Evolutionary conservation across 2,113 vertebrate species (phyloP).

Genomic region (Laticauda laticaudata): DNA sequence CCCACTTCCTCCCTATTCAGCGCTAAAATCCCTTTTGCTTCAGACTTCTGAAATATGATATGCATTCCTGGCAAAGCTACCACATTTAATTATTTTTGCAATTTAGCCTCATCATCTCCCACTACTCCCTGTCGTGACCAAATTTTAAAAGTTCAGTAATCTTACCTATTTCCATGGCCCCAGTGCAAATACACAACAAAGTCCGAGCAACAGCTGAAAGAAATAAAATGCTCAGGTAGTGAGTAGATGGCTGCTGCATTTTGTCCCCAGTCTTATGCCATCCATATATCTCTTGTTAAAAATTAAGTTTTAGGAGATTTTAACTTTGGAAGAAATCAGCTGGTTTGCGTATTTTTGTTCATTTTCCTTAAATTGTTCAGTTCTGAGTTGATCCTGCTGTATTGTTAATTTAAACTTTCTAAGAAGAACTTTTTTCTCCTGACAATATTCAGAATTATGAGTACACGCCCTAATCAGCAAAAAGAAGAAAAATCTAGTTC

Average conservation of each 20-base stretch:
- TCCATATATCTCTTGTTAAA: constrained; percentile 35
- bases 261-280: constrained; percentile 29
- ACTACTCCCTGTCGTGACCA: background rate
- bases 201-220: constrained; percentile 49
- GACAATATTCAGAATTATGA: background rate
- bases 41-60: constrained; percentile 7
- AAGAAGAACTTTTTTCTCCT: constrained; percentile 27
- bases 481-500: background rate
- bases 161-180: constrained; percentile 52
- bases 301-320: constrained; percentile 43
- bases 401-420: constrained; percentile 26
- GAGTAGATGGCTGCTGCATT: constrained; percentile 40
- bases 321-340: constrained; percentile 46
- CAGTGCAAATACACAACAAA: constrained; percentile 30
- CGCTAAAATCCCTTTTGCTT: background rate
- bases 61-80: background rate
- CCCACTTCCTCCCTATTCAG: constrained; percentile 10
- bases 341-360: background rate
- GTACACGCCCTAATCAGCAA: fast-evolving
- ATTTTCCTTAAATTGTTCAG: background rate
- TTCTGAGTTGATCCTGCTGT: background rate
- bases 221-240: constrained; percentile 48
- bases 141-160: constrained; percentile 48
- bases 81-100: constrained; percentile 14
- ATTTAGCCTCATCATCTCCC: background rate